These are phyloP conservation scores for Mus minutoides DNA, from an alignment of 2,797 vertebrate species.

Conservation along the genomic window DNA sequence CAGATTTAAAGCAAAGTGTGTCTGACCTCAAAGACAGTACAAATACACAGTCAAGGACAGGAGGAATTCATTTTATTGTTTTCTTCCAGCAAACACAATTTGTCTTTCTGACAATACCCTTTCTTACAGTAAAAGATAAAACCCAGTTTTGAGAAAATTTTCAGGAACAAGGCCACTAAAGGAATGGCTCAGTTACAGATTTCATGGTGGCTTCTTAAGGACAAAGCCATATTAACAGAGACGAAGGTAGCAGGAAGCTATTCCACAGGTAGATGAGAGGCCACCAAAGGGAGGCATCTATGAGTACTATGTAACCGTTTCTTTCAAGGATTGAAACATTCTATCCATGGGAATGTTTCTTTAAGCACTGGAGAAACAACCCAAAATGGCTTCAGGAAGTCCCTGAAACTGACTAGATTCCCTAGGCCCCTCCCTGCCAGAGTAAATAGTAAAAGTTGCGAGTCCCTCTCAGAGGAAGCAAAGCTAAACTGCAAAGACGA, in stretches of 20 bases:
- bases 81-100: constrained; percentile 59
- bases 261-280: background rate
- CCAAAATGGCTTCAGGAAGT: background rate
- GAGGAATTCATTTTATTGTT: constrained; percentile 4
- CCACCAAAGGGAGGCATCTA: background rate
- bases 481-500: background rate
- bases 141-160: constrained; percentile 37
- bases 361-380: background rate
- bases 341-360: background rate
- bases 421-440: background rate
- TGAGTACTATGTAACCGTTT: background rate
- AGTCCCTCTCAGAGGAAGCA: background rate
- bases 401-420: background rate
- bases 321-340: background rate
- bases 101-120: constrained; percentile 56
- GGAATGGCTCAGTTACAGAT: background rate
- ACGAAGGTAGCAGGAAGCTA: constrained; percentile 15
- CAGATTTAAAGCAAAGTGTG: constrained; percentile 23
- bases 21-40: constrained; percentile 3
- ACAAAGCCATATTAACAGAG: constrained; percentile 13
- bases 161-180: constrained; percentile 30
- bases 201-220: constrained; percentile 21
- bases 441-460: background rate
- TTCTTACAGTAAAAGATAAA: constrained; percentile 43
- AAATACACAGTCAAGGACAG: constrained; percentile 47